phyloP scores from a whole-genome alignment of 2,797 vertebrate genomes.

The Betta splendens region DNA sequence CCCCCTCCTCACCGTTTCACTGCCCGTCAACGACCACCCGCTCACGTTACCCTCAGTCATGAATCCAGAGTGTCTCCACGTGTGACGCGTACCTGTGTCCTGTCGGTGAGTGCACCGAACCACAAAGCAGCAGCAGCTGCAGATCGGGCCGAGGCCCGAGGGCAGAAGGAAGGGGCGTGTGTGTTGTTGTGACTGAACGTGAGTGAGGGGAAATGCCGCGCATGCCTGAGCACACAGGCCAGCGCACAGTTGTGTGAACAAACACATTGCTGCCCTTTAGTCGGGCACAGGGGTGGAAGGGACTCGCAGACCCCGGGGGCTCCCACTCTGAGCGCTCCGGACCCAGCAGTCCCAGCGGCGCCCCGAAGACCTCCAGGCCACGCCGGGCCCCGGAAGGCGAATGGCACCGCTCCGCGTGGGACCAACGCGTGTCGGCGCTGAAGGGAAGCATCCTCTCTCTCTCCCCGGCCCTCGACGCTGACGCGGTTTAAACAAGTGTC shows the following conservation, averaged over 20 bases:
- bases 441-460: conserved; percentile 71
- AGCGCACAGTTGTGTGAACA: conserved; percentile 80
- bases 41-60: too few relatives aligned
- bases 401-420: conserved; percentile 53
- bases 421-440: conserved; percentile 38
- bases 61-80: conserved; percentile 38
- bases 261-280: conserved; percentile 77
- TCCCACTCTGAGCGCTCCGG: too few relatives aligned
- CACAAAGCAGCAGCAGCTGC: conserved; percentile 63
- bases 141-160: conserved; percentile 51
- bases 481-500: conserved; percentile 81
- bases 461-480: conserved; percentile 59
- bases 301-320: conserved; percentile 65
- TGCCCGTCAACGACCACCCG: too few relatives aligned
- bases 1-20: too few relatives aligned
- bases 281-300: conserved; percentile 74
- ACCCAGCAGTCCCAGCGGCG: conserved; percentile 69
- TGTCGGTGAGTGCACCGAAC: conserved; percentile 42
- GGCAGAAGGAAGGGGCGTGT: conserved; percentile 58
- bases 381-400: too few relatives aligned
- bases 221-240: conserved; percentile 82
- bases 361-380: too few relatives aligned
- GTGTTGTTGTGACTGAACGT: conserved; percentile 72
- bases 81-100: conserved; percentile 57
- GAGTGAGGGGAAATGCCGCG: conserved; percentile 83